Conservation (phyloP, 1,140 invertebrate genomes). For the Acromyrmex charruanus region DNA sequence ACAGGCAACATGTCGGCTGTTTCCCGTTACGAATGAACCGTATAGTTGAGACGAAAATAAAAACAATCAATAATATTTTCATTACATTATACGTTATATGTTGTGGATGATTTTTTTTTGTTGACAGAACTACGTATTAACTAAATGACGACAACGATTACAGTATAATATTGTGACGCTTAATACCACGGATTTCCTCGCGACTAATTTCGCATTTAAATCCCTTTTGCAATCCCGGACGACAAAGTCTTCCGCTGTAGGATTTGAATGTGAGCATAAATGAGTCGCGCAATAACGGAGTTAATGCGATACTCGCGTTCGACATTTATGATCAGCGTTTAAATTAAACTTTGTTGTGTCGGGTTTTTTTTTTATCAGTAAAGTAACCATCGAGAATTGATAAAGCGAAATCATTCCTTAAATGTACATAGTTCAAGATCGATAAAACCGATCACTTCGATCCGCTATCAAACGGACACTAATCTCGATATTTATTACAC, state of each 20-base stretch:
- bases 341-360: neutral
- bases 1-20: conserved; percentile 51
- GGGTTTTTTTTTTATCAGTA: conserved; percentile 36
- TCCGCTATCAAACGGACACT: conserved; percentile 36
- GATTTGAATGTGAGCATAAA: neutral
- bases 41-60: conserved; percentile 4
- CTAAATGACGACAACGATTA: neutral
- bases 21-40: neutral
- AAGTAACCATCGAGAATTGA: conserved; percentile 8
- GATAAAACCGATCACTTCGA: conserved; percentile 42
- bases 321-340: neutral
- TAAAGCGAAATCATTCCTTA: conserved; percentile 27
- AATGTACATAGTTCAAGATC: conserved; percentile 31
- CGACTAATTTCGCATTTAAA: conserved; percentile 37
- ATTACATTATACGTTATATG: neutral
- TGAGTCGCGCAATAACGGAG: conserved; percentile 14
- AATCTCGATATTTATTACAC: conserved; percentile 23
- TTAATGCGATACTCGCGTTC: conserved; percentile 7
- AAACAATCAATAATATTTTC: neutral
- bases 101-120: neutral
- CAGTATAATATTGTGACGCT: neutral
- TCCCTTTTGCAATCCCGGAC: neutral
- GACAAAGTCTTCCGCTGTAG: conserved; percentile 18
- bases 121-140: neutral
- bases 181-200: conserved; percentile 29